Evolutionary conservation across 2,888 invertebrate species (phyloP).

Genomic region (Eucera pruinosa): DNA sequence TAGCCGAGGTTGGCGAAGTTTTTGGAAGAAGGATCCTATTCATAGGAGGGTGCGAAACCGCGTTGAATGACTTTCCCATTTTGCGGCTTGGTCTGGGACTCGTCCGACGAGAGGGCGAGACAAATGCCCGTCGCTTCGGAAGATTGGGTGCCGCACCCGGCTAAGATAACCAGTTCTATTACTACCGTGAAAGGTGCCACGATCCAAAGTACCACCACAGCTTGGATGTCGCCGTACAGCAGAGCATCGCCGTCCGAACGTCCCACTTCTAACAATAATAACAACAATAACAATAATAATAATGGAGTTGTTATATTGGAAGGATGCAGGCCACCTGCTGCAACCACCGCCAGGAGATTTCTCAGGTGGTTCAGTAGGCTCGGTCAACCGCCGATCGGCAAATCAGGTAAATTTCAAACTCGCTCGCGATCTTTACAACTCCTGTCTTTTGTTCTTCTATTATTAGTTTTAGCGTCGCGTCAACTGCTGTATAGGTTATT

Average conservation of each 20-base stretch:
- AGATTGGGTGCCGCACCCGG: constrained; percentile 79
- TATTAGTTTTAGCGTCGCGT: no score
- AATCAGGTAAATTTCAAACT: constrained; percentile 81
- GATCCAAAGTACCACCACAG: constrained; percentile 76
- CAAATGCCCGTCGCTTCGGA: constrained; percentile 80
- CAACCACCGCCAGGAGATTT: constrained; percentile 85
- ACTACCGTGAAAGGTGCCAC: constrained; percentile 78
- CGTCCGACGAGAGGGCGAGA: constrained; percentile 79
- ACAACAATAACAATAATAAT: constrained; percentile 69
- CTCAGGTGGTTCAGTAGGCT: constrained; percentile 86
- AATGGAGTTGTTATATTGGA: constrained; percentile 79
- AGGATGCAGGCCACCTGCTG: constrained; percentile 79
- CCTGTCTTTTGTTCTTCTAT: no score
- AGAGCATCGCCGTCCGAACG: constrained; percentile 71
- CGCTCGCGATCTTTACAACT: neutral
- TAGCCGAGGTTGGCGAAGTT: neutral
- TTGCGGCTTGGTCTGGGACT: constrained; percentile 81
- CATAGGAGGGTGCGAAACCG: constrained; percentile 21
- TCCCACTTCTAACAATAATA: constrained; percentile 64
- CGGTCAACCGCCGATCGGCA: constrained; percentile 85
- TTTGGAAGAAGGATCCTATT: constrained; percentile 1
- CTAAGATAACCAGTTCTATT: constrained; percentile 78
- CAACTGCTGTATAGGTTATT: no score
- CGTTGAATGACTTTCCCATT: constrained; percentile 82
- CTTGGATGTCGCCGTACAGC: constrained; percentile 80